Base-by-base conservation (phyloP, 2,888 invertebrate genomes). In the Neoscelio sp. region DNA sequence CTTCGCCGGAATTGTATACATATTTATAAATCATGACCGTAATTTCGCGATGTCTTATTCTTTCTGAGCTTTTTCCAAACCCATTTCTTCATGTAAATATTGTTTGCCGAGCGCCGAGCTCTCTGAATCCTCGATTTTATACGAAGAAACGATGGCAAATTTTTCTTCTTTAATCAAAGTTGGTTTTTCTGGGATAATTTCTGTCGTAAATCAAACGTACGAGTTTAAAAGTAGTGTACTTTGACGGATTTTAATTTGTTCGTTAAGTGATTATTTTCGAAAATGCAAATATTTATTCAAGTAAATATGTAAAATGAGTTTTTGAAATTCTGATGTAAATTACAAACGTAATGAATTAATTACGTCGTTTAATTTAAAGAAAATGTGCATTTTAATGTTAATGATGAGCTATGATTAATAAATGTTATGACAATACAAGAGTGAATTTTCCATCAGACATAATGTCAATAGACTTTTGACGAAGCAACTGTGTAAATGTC, bases 61-160 rank as follows among this genome's bases (percentile, higher is more conserved):
- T 84, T 85, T 58, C 82, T 82, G 81, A 82, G 83, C 84, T 86
- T 86, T 87, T 86, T 84, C 83, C 82, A 82, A 89, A 86, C 86
- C 87, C 86, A 89, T 89, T 89, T 88, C 85, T 78, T 84, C 78
- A 89, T 89, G 88, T 89, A 89, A 89, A 89, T 89, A 84, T 82
- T 87, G 86, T 89, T 89, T 88, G 85, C 86, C 7, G 13, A 48
- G 18, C 18, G 23, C 46, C n/a, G 30, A 67, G 10, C 52, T 50
- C 12, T 28, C 38, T 48, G 52, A 67, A 58, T 40, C 54, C 46
- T 23, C 35, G 28, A 46, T 40, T 18, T 40, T 28, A 8, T 1
- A 10, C 42, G 8, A n/a, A 28, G 8, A 15, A 40, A 46, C n/a
- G n/a, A 28, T 7, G 7, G 4, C 6, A 46, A 13, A 6, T 46